Evolutionary conservation across 2,888 invertebrate species (phyloP), one percentile per base, ranked within the genome.

Genomic region (Homarus gammarus): DNA sequence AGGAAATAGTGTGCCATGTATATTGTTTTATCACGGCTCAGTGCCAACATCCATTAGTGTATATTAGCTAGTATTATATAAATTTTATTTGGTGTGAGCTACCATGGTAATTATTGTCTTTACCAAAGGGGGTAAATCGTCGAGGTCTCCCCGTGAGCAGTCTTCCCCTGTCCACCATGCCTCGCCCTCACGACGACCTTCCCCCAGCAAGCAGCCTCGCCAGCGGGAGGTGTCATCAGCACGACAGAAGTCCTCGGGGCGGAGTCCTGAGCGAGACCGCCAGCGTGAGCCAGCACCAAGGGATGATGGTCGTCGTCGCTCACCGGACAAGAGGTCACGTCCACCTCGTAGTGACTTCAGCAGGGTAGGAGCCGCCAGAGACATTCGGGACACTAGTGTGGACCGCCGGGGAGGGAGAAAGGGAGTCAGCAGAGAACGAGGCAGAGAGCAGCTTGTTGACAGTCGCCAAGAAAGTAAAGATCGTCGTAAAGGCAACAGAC

Each of bases 121-220:
- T 49, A n/a, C 44, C 6, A 18, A 64, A 86, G 86, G n/a, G 70
- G 70, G 40, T 15, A n/a, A 31, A 31, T 64, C 49, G 27, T 51
- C 86, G 40, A 86, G 78, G 68, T 44, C 8, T n/a, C 40, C 18
- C 6, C 64, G 44, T 38, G 78, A 78, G 2, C n/a, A 44, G 44
- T 27, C 38, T 22, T 12, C 27, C 22, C 33, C 22, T n/a, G 12
- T 12, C 51, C 33, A 40, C 12, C 70, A 44, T 5, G 15, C 8
- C 15, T 56, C 78, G 8, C 81, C 87, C n/a, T 27, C 68, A 22
- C 82, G 84, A 2, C 83, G 88, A 31, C 36, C 88, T 12, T 89
- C 88, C 15, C 78, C 88, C 31, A 84, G 77, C 78, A 84, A 75
- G 38, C 78, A 89, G 40, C 36, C 78, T 3, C 75, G 64, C 31